Evolutionary conservation across 1,140 invertebrate species (phyloP).

Genomic region (Fopius arisanus): DNA sequence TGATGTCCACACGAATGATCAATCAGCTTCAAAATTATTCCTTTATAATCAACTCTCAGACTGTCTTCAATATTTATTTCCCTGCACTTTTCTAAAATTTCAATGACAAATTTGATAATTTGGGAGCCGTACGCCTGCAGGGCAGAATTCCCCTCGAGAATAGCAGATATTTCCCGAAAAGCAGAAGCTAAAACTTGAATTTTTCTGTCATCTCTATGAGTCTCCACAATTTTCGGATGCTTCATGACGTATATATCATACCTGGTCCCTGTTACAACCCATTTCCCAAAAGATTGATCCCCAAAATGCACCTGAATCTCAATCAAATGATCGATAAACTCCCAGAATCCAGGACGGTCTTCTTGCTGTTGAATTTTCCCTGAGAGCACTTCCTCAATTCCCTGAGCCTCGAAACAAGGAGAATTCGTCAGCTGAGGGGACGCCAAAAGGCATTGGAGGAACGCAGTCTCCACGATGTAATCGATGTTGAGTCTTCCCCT

Average conservation of each 20-base stretch:
- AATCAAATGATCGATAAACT: background rate
- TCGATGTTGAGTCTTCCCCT: background rate
- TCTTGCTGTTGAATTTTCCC: background rate
- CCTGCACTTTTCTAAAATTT: background rate
- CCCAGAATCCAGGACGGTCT: background rate
- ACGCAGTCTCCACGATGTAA: background rate
- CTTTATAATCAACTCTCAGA: background rate
- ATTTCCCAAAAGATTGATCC: background rate
- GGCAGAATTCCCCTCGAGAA: background rate
- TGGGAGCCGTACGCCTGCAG: background rate
- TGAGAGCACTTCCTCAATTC: no score
- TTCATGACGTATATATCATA: background rate
- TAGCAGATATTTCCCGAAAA: background rate
- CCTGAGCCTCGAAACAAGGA: background rate
- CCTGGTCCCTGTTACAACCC: background rate
- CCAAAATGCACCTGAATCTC: background rate
- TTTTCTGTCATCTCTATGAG: background rate
- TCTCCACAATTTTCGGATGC: background rate
- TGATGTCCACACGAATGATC: no score
- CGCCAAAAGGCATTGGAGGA: background rate
- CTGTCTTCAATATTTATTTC: background rate
- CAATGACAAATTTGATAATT: background rate
- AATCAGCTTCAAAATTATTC: background rate
- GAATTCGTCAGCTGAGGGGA: background rate
- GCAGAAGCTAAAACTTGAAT: no score